Conservation (phyloP, 2,888 invertebrate species). For the Conistra vaccinii region DNA sequence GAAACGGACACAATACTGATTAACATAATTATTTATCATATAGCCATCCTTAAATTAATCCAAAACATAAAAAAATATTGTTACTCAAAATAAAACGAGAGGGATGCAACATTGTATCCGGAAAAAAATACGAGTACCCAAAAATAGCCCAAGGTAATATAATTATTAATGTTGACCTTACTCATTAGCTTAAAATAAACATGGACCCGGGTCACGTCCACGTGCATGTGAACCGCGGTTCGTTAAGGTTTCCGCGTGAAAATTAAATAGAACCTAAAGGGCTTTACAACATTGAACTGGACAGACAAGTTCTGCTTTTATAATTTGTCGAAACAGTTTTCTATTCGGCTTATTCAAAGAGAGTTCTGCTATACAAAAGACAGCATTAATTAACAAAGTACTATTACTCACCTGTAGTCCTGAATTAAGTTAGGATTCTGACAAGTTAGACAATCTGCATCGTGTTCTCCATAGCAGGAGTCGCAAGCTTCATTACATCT, state of each 20-base stretch:
- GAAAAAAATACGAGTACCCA: conserved; percentile 24
- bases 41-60: neutral
- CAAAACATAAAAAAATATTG: neutral
- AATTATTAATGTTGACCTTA: conserved; percentile 55
- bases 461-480: conserved; percentile 95
- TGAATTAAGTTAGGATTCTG: conserved; percentile 93
- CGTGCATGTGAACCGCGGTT: conserved; percentile 66
- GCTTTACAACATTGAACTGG: conserved; percentile 33
- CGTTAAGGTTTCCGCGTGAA: conserved; percentile 67
- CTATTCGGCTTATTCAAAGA: conserved; percentile 8
- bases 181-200: conserved; percentile 62
- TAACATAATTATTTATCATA: neutral
- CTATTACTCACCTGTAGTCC: conserved; percentile 85
- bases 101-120: conserved; percentile 22
- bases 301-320: conserved; percentile 35
- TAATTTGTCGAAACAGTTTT: conserved; percentile 37
- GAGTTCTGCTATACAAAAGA: conserved; percentile 5
- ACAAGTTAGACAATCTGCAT: conserved; percentile 94
- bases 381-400: neutral
- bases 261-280: conserved; percentile 67
- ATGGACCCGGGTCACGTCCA: conserved; percentile 65
- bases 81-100: conserved; percentile 16
- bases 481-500: conserved; percentile 95
- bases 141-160: conserved; percentile 46
- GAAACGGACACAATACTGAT: neutral